Evolutionary conservation across 2,113 vertebrate species (phyloP).

Genomic region (Hippocampus barbouri): DNA sequence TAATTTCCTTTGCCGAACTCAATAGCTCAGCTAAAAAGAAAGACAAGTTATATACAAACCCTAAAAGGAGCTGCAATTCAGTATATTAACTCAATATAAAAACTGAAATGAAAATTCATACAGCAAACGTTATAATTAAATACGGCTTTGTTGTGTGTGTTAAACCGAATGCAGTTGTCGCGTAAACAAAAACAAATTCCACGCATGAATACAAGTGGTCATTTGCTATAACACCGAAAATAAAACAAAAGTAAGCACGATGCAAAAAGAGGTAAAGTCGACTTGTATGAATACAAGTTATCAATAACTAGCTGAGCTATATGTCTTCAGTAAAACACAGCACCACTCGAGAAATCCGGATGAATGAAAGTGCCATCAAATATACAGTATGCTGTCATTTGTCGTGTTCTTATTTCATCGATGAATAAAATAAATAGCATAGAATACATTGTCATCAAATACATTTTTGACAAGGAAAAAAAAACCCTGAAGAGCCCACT

Average conservation of each 20-base stretch:
- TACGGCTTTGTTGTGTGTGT: too few species aligned
- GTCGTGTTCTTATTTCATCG: too few species aligned
- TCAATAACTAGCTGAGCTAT: not conserved
- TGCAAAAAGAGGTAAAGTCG: not conserved
- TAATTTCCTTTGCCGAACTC: not conserved
- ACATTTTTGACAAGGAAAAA: too few species aligned
- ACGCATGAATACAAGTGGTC: not conserved
- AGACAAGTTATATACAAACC: not conserved
- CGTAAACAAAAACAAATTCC: too few species aligned
- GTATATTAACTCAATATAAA: not conserved
- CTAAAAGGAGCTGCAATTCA: not conserved
- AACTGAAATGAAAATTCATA: not conserved
- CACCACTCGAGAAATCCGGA: not conserved
- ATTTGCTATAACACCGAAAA: not conserved
- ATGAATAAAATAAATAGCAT: too few species aligned
- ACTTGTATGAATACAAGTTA: not conserved
- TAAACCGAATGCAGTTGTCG: too few species aligned
- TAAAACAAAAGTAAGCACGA: not conserved
- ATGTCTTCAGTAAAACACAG: not conserved
- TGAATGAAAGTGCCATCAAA: too few species aligned
- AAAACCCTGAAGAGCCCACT: too few species aligned
- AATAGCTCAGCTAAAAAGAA: not conserved
- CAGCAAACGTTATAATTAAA: too few species aligned
- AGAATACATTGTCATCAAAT: too few species aligned
- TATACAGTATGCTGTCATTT: too few species aligned